Percentiles rank a stretch among this genome's conserved stretches.
These are phyloP conservation scores for Zenarchopterus dispar DNA, from an alignment of 2,797 vertebrate species.

Conservation along the genomic window DNA sequence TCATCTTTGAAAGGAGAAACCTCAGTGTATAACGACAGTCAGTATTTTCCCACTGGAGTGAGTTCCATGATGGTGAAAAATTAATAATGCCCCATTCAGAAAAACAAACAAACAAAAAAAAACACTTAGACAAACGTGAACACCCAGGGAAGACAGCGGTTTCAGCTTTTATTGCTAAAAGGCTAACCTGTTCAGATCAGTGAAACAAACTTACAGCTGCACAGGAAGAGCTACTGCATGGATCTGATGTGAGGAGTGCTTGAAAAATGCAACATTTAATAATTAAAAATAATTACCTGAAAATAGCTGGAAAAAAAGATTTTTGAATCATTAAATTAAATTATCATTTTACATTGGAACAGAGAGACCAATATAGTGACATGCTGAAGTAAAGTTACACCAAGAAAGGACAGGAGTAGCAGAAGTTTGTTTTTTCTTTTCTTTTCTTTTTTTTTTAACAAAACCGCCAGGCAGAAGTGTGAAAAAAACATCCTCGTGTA, in stretches of 20 bases:
- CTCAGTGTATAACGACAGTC: constrained; percentile 56
- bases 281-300: background rate
- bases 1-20: constrained; percentile 66
- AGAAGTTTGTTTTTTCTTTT: constrained; percentile 1
- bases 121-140: constrained; percentile 22
- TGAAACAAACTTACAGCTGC: constrained; percentile 55
- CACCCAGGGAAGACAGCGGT: constrained; percentile 69
- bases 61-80: constrained; percentile 45
- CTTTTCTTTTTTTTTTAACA: too few species aligned
- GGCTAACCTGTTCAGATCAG: constrained; percentile 57
- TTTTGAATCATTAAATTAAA: background rate
- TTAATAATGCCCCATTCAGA: constrained; percentile 49
- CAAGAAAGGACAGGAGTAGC: background rate
- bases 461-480: background rate
- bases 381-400: background rate
- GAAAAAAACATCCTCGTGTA: background rate
- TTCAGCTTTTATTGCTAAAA: constrained; percentile 83
- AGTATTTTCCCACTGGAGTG: constrained; percentile 45
- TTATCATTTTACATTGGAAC: constrained; percentile 1
- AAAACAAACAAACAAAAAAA: background rate
- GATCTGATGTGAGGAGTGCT: constrained; percentile 31
- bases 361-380: constrained; percentile 1
- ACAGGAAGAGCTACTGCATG: constrained; percentile 49
- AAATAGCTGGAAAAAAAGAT: constrained; percentile 13
- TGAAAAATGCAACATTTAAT: constrained; percentile 17